These are phyloP conservation scores for Epirrhoe tristata DNA, from an alignment of 2,888 invertebrate genomes.

Conservation along the genomic window DNA sequence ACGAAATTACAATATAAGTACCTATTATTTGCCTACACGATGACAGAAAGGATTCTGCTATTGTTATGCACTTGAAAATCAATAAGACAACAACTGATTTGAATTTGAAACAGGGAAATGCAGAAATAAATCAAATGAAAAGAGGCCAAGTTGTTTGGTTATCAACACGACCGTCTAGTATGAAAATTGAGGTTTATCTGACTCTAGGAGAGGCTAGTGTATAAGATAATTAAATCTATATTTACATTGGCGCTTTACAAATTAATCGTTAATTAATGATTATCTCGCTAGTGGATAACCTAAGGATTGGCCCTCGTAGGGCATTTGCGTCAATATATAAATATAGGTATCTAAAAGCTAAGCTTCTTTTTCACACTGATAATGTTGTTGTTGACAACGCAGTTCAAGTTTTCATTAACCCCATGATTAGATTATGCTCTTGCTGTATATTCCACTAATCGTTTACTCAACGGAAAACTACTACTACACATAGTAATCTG, in stretches of 20 bases:
- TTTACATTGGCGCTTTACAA: constrained; percentile 42
- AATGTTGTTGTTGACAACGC: constrained; percentile 62
- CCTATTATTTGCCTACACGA: constrained; percentile 2
- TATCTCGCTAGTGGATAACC: constrained; percentile 66
- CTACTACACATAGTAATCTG: constrained; percentile 36
- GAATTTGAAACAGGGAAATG: constrained; percentile 22
- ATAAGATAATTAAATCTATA: constrained; percentile 49
- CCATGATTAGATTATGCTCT: constrained; percentile 50
- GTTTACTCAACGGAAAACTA: constrained; percentile 50
- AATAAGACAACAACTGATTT: constrained; percentile 13
- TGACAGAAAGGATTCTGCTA: not conserved
- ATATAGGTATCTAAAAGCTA: constrained; percentile 58
- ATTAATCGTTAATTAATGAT: constrained; percentile 65
- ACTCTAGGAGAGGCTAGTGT: constrained; percentile 42
- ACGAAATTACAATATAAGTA: not conserved
- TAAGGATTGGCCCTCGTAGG: constrained; percentile 58
- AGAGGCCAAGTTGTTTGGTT: not conserved
- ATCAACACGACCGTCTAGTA: constrained; percentile 47
- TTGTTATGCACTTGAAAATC: constrained; percentile 8
- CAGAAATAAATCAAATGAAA: constrained; percentile 2
- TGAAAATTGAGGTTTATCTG: constrained; percentile 49
- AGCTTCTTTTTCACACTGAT: constrained; percentile 51
- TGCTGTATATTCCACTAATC: constrained; percentile 38
- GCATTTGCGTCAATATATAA: constrained; percentile 70
- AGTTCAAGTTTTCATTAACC: constrained; percentile 72